Percentiles rank a stretch among this genome's conserved stretches.
phyloP scores from a whole-genome alignment of 2,888 invertebrate species.

The Athalia rosae region DNA sequence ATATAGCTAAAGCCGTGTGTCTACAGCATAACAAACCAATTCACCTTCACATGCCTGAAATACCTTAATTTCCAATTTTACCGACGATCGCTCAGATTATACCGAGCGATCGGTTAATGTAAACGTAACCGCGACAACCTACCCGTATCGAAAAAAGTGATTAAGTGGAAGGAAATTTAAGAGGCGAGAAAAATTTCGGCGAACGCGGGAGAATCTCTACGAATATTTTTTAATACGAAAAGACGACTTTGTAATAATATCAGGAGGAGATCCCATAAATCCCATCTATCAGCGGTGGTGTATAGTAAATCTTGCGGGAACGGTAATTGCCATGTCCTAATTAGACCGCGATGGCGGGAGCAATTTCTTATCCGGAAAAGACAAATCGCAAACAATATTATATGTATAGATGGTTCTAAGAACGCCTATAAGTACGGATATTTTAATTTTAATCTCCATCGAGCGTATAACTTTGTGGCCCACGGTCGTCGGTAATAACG shows the following conservation, averaged over 20 bases:
- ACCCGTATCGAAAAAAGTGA: slow-evolving; percentile 16
- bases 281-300: neutral
- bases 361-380: neutral
- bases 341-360: neutral
- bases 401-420: neutral
- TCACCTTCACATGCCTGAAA: neutral
- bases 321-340: slow-evolving; percentile 1
- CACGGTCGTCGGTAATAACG: slow-evolving; percentile 20
- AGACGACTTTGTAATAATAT: neutral
- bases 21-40: too few species aligned
- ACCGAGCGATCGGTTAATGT: slow-evolving; percentile 26
- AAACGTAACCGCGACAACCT: neutral
- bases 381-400: neutral
- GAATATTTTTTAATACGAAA: neutral
- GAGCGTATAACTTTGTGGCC: slow-evolving; percentile 24
- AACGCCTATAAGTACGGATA: slow-evolving; percentile 18
- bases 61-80: slow-evolving; percentile 11
- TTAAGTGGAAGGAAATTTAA: neutral
- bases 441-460: slow-evolving; percentile 23
- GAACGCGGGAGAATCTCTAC: neutral
- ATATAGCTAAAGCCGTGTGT: too few species aligned
- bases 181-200: neutral
- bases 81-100: neutral
- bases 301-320: slow-evolving; percentile 3
- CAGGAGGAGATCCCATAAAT: neutral